These are phyloP conservation scores for Spodoptera littoralis DNA, from an alignment of 2,888 invertebrate species.

Conservation along the genomic window DNA sequence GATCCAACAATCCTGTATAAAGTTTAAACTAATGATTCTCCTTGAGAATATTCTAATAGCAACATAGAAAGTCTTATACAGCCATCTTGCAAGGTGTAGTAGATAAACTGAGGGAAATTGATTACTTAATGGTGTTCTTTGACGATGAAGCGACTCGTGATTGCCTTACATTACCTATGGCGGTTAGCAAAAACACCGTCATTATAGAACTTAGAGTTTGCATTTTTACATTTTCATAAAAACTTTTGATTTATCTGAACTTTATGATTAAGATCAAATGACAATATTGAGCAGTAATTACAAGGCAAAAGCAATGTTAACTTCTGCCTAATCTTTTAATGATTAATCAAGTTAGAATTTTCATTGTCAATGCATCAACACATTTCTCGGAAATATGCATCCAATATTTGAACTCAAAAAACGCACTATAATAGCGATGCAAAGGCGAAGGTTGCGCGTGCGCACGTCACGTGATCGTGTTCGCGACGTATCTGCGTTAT, in stretches of 20 bases:
- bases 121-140: conserved; percentile 46
- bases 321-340: no score
- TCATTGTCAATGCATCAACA: no score
- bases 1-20: no score
- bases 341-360: no score
- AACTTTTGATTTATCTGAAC: no score
- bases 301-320: no score
- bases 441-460: conserved; percentile 67
- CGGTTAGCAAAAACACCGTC: conserved; percentile 35
- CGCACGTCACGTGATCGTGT: conserved; percentile 83
- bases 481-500: conserved; percentile 84
- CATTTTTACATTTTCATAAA: conserved; percentile 4
- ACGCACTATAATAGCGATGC: conserved; percentile 44
- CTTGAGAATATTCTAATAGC: background rate
- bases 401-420: conserved; percentile 32
- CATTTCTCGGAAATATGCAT: background rate
- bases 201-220: conserved; percentile 25
- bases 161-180: conserved; percentile 31
- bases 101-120: conserved; percentile 37
- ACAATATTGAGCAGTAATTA: no score
- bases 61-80: conserved; percentile 3
- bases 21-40: background rate
- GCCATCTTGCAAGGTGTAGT: conserved; percentile 14
- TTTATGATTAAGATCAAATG: no score
- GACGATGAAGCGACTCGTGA: conserved; percentile 34